Evolutionary conservation across 2,888 invertebrate species (phyloP).

Genomic region (Electrophaes corylata): DNA sequence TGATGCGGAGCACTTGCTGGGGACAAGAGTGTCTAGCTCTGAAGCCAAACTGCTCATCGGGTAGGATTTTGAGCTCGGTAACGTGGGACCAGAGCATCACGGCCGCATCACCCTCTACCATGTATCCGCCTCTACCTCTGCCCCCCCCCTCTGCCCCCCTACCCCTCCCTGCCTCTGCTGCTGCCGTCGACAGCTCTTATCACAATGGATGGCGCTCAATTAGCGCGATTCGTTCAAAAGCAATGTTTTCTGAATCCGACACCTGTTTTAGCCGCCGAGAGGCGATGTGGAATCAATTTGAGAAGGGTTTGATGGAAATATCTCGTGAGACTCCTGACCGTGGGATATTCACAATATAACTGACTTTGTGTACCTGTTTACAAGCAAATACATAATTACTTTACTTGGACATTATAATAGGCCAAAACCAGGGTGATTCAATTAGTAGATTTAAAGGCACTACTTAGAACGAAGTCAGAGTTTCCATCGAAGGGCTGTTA

Average conservation of each 20-base stretch:
- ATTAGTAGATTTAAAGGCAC: neutral
- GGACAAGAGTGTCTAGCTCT: too few species aligned
- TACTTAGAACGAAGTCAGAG: neutral
- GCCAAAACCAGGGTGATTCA: neutral
- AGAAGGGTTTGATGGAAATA: conserved; percentile 16
- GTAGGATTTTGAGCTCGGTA: too few species aligned
- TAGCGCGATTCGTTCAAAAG: conserved; percentile 47
- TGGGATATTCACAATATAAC: neutral
- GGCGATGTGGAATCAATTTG: conserved; percentile 20
- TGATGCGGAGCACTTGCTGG: too few species aligned
- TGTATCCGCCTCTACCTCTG: conserved; percentile 1
- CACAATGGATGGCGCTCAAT: conserved; percentile 52
- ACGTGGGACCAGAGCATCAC: too few species aligned
- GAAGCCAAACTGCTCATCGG: too few species aligned
- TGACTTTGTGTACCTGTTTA: neutral
- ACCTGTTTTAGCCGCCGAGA: conserved; percentile 20
- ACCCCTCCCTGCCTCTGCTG: conserved; percentile 13
- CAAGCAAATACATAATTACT: neutral
- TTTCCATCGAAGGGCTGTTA: neutral
- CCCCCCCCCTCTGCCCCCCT: conserved; percentile 10
- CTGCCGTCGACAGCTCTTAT: conserved; percentile 44
- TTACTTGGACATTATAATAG: neutral
- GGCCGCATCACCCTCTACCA: conserved; percentile 19
- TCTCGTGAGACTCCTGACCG: neutral
- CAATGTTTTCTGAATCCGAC: conserved; percentile 30